Percentiles rank a stretch among this genome's conserved stretches.
These are phyloP conservation scores for Siphamia tubifer DNA, from an alignment of 2,113 vertebrate genomes.

Conservation along the genomic window DNA sequence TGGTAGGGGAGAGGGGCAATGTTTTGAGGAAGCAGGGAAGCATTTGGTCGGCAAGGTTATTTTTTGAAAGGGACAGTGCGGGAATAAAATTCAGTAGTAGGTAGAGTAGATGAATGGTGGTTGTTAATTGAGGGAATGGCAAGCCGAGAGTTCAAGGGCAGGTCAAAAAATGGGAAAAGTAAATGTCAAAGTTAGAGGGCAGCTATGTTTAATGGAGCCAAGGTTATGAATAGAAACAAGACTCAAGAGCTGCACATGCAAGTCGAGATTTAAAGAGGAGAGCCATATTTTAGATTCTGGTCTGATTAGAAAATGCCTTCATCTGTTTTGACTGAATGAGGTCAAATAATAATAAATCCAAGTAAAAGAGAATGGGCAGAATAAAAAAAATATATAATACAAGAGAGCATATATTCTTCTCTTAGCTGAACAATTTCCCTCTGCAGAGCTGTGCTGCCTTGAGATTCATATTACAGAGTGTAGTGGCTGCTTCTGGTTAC, in stretches of 20 bases:
- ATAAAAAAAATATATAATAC: constrained; percentile 5
- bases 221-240: constrained; percentile 4
- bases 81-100: constrained; percentile 38
- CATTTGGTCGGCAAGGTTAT: neutral
- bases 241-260: constrained; percentile 12
- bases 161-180: constrained; percentile 58
- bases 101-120: constrained; percentile 49
- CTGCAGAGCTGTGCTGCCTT: constrained; percentile 28
- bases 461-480: constrained; percentile 55
- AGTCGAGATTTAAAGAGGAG: neutral
- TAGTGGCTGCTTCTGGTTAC: constrained; percentile 51
- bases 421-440: constrained; percentile 42
- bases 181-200: constrained; percentile 51
- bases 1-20: constrained; percentile 21
- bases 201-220: constrained; percentile 11
- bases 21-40: constrained; percentile 52
- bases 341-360: neutral
- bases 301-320: neutral
- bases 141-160: constrained; percentile 47
- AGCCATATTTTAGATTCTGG: neutral
- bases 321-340: neutral
- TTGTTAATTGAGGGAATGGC: constrained; percentile 54
- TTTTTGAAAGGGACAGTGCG: constrained; percentile 3
- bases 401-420: neutral
- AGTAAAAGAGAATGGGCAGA: constrained; percentile 5